Evolutionary conservation across 2,113 vertebrate genomes (phyloP).

Genomic region (Potamarius usumacintae): DNA sequence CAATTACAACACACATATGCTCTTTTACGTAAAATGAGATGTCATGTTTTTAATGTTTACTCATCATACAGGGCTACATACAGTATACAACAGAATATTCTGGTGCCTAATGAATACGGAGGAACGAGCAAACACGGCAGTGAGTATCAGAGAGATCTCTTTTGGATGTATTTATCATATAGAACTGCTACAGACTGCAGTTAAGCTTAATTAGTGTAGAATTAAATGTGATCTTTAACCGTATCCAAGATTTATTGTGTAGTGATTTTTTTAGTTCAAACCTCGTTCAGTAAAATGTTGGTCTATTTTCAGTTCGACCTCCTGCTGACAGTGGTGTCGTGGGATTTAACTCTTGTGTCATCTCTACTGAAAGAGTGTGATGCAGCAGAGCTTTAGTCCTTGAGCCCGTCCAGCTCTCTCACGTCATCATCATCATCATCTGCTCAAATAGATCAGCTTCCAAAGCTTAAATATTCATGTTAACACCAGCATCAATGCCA

Average conservation of each 20-base stretch:
- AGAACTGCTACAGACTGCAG: not conserved
- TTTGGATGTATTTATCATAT: too few species aligned
- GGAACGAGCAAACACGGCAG: slow-evolving; percentile 30
- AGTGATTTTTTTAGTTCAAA: not conserved
- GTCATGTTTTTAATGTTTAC: not conserved
- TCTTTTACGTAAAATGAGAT: not conserved
- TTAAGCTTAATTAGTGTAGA: not conserved
- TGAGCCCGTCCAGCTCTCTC: not conserved
- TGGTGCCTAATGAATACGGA: not conserved
- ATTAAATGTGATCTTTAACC: not conserved
- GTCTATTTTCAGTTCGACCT: too few species aligned
- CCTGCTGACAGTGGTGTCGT: too few species aligned
- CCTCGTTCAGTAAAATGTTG: too few species aligned
- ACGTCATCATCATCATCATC: not conserved
- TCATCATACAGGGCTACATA: not conserved
- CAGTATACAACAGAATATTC: not conserved
- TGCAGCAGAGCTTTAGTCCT: not conserved
- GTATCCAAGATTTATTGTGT: not conserved
- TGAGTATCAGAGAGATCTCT: not conserved
- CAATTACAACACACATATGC: too few species aligned
- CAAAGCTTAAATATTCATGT: not conserved
- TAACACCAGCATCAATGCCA: too few species aligned
- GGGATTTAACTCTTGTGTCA: not conserved
- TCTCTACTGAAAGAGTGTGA: not conserved
- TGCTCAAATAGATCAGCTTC: not conserved